phyloP scores from a whole-genome alignment of 2,113 vertebrate species.

The Castor canadensis region DNA sequence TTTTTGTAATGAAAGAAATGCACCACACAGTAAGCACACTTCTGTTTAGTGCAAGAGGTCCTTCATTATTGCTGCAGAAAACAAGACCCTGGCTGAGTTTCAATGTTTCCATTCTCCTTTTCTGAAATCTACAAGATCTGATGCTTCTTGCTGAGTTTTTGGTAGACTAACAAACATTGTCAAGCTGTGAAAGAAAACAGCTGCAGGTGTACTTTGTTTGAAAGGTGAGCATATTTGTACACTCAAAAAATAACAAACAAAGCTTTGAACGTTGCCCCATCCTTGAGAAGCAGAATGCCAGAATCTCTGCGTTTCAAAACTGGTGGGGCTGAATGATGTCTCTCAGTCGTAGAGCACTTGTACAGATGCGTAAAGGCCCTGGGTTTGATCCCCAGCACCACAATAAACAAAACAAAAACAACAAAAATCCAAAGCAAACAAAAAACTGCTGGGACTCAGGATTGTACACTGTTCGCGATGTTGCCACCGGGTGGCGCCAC shows the following conservation, averaged over 20 bases:
- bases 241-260: slow-evolving; percentile 55
- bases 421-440: no score
- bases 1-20: slow-evolving; percentile 80
- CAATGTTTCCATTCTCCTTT: slow-evolving; percentile 84
- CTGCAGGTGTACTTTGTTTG: slow-evolving; percentile 90
- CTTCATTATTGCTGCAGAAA: slow-evolving; percentile 84
- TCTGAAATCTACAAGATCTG: slow-evolving; percentile 85
- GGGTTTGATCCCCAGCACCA: not conserved
- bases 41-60: slow-evolving; percentile 82
- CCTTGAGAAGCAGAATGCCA: not conserved
- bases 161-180: slow-evolving; percentile 86
- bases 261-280: not conserved
- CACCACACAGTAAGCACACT: slow-evolving; percentile 82
- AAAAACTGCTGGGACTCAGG: not conserved
- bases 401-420: not conserved
- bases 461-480: not conserved
- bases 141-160: slow-evolving; percentile 87
- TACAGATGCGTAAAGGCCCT: not conserved
- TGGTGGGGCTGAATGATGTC: not conserved
- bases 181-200: slow-evolving; percentile 90
- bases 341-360: no score
- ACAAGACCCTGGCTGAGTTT: slow-evolving; percentile 85
- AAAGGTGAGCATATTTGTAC: slow-evolving; percentile 88
- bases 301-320: not conserved
- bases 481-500: slow-evolving; percentile 41